phyloP scores from a whole-genome alignment of 2,797 vertebrate species.

The Pseudochromis fuscus region DNA sequence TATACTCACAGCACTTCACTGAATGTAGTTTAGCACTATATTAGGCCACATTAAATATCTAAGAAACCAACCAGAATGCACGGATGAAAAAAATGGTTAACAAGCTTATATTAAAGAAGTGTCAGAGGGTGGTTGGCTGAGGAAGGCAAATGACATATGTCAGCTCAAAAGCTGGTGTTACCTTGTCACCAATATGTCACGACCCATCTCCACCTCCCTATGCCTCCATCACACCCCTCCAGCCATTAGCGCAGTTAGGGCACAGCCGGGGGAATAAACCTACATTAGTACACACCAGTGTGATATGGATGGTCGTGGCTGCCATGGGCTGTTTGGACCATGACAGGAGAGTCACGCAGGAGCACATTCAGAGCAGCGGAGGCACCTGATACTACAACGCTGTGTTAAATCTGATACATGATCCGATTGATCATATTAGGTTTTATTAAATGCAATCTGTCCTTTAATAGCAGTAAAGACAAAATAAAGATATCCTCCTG shows the following conservation, averaged over 20 bases:
- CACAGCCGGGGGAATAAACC: slow-evolving; percentile 70
- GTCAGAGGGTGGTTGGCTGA: slow-evolving; percentile 17
- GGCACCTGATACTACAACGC: slow-evolving; percentile 17
- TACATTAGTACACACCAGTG: slow-evolving; percentile 75
- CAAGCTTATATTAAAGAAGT: background rate
- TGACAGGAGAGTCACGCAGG: slow-evolving; percentile 50
- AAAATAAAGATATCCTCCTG: slow-evolving; percentile 51
- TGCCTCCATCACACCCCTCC: slow-evolving; percentile 68
- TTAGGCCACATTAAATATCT: background rate
- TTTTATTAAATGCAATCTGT: background rate
- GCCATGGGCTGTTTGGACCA: slow-evolving; percentile 50
- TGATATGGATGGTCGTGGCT: slow-evolving; percentile 70
- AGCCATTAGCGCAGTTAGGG: slow-evolving; percentile 72
- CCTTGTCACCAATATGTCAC: slow-evolving; percentile 68
- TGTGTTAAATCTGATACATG: background rate
- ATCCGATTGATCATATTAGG: background rate
- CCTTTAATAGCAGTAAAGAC: slow-evolving; percentile 33
- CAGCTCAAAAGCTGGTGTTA: slow-evolving; percentile 66
- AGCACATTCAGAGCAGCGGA: slow-evolving; percentile 31
- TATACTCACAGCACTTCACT: too few species aligned
- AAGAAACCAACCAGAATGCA: background rate
- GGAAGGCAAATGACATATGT: slow-evolving; percentile 59
- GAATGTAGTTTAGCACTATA: background rate
- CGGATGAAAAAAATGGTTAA: background rate
- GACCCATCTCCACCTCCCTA: slow-evolving; percentile 44